Evolutionary conservation across 2,113 vertebrate genomes (phyloP).

Genomic region (Pithys albifrons): DNA sequence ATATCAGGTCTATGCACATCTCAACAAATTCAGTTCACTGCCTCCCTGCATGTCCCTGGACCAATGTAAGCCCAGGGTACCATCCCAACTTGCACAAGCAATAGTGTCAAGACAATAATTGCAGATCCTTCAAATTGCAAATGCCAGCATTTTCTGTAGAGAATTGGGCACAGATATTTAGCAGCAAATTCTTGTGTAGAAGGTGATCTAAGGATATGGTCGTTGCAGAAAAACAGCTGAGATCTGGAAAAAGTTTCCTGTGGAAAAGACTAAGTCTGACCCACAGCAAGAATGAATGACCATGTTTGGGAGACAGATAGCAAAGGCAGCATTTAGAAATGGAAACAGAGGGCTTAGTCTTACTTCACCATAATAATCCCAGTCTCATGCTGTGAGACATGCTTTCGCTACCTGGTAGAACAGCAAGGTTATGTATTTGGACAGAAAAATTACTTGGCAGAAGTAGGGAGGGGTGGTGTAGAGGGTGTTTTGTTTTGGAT

Average conservation of each 20-base stretch:
- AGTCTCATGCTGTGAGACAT: background rate
- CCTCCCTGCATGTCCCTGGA: background rate
- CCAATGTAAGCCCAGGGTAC: background rate
- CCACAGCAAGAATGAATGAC: background rate
- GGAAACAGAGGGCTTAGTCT: background rate
- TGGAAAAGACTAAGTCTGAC: background rate
- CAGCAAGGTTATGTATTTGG: background rate
- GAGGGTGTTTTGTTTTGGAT: background rate
- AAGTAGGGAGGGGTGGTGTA: background rate
- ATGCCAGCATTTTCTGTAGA: background rate
- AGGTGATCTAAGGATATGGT: background rate
- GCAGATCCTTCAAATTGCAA: background rate
- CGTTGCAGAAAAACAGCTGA: background rate
- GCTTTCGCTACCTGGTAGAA: background rate
- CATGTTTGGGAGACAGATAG: fast-evolving
- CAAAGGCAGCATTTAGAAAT: background rate
- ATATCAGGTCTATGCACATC: background rate
- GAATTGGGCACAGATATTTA: background rate
- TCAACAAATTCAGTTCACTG: background rate
- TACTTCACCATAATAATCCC: background rate
- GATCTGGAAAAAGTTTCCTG: background rate
- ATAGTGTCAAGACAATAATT: background rate
- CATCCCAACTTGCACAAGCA: background rate
- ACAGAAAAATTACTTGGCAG: background rate
- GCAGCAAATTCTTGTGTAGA: background rate